Base-by-base conservation (phyloP, 37 sponge, comb jelly and placozoan genomes). In the Dysidea cf. avara region DNA sequence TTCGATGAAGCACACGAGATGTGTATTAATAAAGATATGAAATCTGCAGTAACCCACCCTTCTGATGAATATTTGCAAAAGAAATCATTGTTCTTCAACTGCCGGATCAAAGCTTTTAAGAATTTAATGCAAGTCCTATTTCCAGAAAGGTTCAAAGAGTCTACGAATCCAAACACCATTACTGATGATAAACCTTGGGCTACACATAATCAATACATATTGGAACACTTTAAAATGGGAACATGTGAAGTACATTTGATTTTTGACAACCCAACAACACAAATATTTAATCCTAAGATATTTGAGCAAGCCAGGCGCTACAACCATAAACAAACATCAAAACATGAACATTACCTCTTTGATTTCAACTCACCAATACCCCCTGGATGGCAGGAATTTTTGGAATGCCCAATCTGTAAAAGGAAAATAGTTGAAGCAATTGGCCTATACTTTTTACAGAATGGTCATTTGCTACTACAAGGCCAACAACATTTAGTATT, bases 11-110 rank as follows among this genome's bases (percentile, higher is more conserved):
- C n/a, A n/a, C n/a, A n/a, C n/a, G n/a, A n/a, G n/a, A n/a, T n/a
- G n/a, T n/a, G n/a, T n/a, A n/a, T n/a, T n/a, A n/a, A n/a, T n/a
- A n/a, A n/a, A n/a, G n/a, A n/a, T n/a, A n/a, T n/a, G n/a, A n/a
- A n/a, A n/a, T n/a, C n/a, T 7, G 75, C 75, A 22, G 18, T 60
- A 32, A 26, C 5, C 25, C 28, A 36, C 14, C 63, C 75, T 7
- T 62, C 75, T 49, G 36, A 61, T 9, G 28, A 63, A 29, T 75
- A 75, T 35, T 32, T 75, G 22, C 75, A 75, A 26, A 75, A 75
- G 30, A 75, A 63, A 3, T 40, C 63, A n/a, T n/a, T n/a, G n/a
- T n/a, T n/a, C n/a, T n/a, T n/a, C n/a, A n/a, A n/a, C n/a, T n/a
- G n/a, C n/a, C 64, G 75, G 3, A 75, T 75, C 24, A 61, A 39